These are phyloP conservation scores for Cataglyphis altisquamis DNA, from an alignment of 2,888 invertebrate species.

Conservation along the genomic window DNA sequence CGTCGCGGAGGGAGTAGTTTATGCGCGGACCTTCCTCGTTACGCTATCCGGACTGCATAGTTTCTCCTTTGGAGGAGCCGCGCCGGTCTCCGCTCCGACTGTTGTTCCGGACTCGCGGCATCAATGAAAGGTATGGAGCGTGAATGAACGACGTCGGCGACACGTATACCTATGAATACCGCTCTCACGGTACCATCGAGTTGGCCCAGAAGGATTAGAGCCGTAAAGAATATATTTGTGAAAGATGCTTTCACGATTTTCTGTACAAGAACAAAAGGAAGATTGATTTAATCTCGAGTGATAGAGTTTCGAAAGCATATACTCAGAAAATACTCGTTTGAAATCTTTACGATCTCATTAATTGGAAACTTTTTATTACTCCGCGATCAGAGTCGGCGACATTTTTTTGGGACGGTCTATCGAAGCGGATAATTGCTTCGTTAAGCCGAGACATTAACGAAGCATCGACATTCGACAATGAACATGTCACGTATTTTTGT, in stretches of 20 bases:
- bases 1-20: constrained; percentile 73
- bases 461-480: constrained; percentile 42
- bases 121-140: constrained; percentile 84
- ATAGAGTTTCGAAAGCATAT: not conserved
- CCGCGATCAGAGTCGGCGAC: constrained; percentile 2
- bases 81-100: constrained; percentile 40
- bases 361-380: constrained; percentile 4
- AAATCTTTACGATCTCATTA: constrained; percentile 13
- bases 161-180: constrained; percentile 79
- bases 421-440: constrained; percentile 28
- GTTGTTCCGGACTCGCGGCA: constrained; percentile 71
- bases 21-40: constrained; percentile 83
- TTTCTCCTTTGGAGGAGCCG: constrained; percentile 80
- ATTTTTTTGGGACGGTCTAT: constrained; percentile 4
- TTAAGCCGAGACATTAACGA: constrained; percentile 37
- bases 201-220: constrained; percentile 22
- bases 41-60: constrained; percentile 84
- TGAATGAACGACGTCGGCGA: constrained; percentile 82
- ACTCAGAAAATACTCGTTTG: not conserved
- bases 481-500: constrained; percentile 68
- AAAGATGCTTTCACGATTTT: constrained; percentile 5
- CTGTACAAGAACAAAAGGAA: not conserved
- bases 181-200: constrained; percentile 82
- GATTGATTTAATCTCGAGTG: constrained; percentile 10
- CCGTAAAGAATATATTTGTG: constrained; percentile 15